A percentile compares a stretch with the other conserved stretches of the same genome.
Evolutionary conservation across 2,797 vertebrate species (phyloP).

Genomic region (Hipposideros larvatus): DNA sequence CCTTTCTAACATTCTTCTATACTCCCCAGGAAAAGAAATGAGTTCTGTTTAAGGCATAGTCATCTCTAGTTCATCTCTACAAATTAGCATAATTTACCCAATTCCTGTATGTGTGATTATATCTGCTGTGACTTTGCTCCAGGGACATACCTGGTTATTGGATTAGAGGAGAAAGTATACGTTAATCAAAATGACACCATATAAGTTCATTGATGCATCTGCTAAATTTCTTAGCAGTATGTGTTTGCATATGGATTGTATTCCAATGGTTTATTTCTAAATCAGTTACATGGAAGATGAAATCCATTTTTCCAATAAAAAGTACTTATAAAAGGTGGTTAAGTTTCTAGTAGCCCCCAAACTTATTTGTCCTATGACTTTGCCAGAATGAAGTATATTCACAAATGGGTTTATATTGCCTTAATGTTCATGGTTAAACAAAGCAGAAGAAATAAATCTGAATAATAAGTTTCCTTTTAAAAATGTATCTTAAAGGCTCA

Average conservation of each 20-base stretch:
- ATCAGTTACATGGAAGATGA: background rate
- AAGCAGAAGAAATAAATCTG: constrained; percentile 13
- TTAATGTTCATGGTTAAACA: background rate
- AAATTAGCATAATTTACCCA: background rate
- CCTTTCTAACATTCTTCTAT: background rate
- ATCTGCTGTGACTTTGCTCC: constrained; percentile 11
- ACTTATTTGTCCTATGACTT: background rate
- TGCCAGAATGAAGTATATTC: background rate
- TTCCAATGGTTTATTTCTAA: constrained; percentile 36
- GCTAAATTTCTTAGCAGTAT: background rate
- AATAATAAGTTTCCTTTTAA: background rate
- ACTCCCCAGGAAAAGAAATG: background rate
- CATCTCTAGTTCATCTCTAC: background rate
- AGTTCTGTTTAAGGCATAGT: background rate
- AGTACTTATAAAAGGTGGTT: background rate
- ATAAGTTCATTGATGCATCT: constrained; percentile 28
- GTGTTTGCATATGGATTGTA: background rate
- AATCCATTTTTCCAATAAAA: constrained; percentile 61
- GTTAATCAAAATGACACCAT: constrained; percentile 35
- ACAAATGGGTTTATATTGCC: background rate
- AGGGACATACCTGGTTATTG: background rate
- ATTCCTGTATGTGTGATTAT: background rate
- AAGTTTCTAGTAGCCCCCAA: background rate
- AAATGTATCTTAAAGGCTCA: background rate
- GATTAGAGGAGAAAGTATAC: background rate